Evolutionary conservation across 2,113 vertebrate species (phyloP).

Genomic region (Nesoenas mayeri): DNA sequence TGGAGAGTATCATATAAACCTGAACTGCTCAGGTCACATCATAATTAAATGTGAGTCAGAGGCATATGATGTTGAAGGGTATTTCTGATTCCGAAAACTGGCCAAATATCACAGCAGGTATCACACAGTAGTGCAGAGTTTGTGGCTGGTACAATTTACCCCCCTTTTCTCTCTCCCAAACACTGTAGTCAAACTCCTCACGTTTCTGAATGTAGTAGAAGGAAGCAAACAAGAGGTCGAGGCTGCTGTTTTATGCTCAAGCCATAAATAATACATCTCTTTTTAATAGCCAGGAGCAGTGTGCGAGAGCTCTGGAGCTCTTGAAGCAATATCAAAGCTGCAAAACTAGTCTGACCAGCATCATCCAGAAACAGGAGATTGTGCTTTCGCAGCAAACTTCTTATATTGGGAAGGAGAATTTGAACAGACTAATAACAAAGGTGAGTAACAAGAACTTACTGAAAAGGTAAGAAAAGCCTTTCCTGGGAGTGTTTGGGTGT

Average conservation of each 20-base stretch:
- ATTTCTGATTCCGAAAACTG: neutral
- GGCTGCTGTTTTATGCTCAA: neutral
- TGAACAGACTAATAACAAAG: slow-evolving; percentile 85
- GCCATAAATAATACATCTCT: neutral
- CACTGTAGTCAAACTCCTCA: neutral
- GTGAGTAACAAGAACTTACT: slow-evolving; percentile 65
- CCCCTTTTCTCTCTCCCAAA: neutral
- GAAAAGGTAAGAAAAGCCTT: neutral
- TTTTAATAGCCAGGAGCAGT: slow-evolving; percentile 83
- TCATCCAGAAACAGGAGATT: slow-evolving; percentile 88
- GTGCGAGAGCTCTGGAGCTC: slow-evolving; percentile 82
- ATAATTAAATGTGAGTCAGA: neutral
- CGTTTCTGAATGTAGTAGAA: neutral
- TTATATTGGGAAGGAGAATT: slow-evolving; percentile 93
- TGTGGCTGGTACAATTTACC: neutral
- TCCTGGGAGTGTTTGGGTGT: neutral
- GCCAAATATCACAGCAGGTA: neutral
- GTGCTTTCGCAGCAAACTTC: slow-evolving; percentile 82
- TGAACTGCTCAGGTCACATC: neutral
- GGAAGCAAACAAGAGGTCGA: neutral
- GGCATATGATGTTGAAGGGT: neutral
- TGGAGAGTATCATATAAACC: neutral
- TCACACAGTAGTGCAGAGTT: neutral
- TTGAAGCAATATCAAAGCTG: slow-evolving; percentile 90
- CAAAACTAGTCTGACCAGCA: slow-evolving; percentile 78